These are phyloP conservation scores for Neofelis nebulosa DNA, from an alignment of 2,113 vertebrate genomes.

Conservation along the genomic window DNA sequence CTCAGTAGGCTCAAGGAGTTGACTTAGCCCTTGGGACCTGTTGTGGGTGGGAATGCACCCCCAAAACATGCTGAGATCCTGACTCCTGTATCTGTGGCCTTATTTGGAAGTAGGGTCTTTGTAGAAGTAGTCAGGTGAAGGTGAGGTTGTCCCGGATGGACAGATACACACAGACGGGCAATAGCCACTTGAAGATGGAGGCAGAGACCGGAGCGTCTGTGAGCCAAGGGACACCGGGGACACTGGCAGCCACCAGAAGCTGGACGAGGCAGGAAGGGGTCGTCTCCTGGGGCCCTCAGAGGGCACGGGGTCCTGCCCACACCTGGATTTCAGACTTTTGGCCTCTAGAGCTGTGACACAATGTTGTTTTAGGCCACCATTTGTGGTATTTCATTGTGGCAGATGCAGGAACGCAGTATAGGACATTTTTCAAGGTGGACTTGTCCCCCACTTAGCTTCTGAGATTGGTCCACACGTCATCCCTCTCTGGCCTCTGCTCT, in stretches of 20 bases:
- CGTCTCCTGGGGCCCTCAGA: not conserved
- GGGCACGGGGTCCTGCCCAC: not conserved
- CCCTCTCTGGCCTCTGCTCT: not conserved
- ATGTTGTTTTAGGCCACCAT: not conserved
- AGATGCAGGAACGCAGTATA: fast-evolving
- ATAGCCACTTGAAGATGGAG: fast-evolving
- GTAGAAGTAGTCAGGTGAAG: not conserved
- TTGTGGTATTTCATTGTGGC: not conserved
- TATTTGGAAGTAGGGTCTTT: not conserved
- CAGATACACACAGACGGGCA: not conserved
- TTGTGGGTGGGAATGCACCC: not conserved
- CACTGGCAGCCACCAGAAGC: not conserved
- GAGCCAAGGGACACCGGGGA: not conserved
- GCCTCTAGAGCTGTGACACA: not conserved
- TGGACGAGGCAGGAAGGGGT: not conserved
- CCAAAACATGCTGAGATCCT: not conserved
- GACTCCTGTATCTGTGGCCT: not conserved
- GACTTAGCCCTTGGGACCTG: not conserved
- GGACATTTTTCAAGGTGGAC: not conserved
- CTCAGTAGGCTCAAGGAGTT: not conserved
- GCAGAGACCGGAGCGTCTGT: not conserved
- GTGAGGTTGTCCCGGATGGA: not conserved
- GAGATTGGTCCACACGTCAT: not conserved
- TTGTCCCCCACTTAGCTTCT: too few relatives aligned
- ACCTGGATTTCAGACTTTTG: not conserved